These are phyloP conservation scores for Otolemur garnettii DNA, from an alignment of 2,113 vertebrate species.

Conservation along the genomic window DNA sequence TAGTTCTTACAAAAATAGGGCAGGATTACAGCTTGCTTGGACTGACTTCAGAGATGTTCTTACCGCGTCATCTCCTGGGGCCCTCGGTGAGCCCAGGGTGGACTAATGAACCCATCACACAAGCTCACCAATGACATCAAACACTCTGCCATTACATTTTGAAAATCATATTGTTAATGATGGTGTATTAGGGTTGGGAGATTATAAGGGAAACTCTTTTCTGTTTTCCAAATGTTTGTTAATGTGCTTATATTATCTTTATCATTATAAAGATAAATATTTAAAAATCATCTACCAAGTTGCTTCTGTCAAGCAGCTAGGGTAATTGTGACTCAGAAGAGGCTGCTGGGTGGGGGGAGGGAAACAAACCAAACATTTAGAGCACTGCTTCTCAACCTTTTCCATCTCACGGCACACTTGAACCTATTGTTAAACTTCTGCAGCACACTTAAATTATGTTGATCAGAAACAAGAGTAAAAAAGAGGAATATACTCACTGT, in stretches of 20 bases:
- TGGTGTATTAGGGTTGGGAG: not conserved
- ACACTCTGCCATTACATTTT: not conserved
- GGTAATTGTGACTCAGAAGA: conserved; percentile 40
- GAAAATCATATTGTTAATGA: not conserved
- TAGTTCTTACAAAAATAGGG: not conserved
- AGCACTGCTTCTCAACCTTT: too few relatives aligned
- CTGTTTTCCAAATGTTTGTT: conserved; percentile 40
- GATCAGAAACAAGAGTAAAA: too few relatives aligned
- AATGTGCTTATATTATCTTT: conserved; percentile 8
- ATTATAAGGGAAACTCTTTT: not conserved
- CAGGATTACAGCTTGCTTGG: not conserved
- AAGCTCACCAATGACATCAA: not conserved
- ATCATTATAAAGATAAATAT: conserved; percentile 25
- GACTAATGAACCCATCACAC: not conserved
- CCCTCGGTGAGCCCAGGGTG: not conserved
- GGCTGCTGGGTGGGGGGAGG: not conserved
- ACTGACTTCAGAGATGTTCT: not conserved
- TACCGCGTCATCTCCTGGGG: not conserved
- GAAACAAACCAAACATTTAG: not conserved
- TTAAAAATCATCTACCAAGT: conserved; percentile 14
- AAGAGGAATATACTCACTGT: too few relatives aligned
- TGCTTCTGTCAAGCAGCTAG: not conserved
- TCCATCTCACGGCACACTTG: too few relatives aligned
- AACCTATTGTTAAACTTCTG: too few relatives aligned
- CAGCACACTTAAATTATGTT: too few relatives aligned